Conservation (phyloP, 2,888 invertebrate genomes). For the Phaedon cochleariae region DNA sequence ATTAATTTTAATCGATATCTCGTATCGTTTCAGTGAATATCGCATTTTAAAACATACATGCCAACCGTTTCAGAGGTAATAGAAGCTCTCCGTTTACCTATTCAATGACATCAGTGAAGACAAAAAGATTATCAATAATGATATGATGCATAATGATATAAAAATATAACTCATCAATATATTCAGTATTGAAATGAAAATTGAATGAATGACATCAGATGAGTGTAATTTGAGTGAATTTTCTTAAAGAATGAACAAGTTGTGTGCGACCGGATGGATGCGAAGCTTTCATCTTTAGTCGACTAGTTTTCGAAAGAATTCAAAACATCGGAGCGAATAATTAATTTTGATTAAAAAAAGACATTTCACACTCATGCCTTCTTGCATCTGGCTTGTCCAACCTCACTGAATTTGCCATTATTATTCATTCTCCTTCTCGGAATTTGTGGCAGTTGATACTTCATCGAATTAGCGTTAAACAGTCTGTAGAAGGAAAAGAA, state of each 20-base stretch:
- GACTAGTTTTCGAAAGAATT: conserved; percentile 11
- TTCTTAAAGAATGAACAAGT: neutral
- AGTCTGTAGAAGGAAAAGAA: neutral
- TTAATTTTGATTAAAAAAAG: conserved; percentile 32
- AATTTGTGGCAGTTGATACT: conserved; percentile 17
- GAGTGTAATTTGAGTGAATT: neutral
- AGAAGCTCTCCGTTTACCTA: too few species aligned
- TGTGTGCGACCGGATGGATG: neutral
- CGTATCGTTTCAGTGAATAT: too few species aligned
- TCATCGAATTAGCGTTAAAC: neutral
- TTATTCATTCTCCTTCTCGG: conserved; percentile 23
- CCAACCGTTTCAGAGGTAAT: too few species aligned
- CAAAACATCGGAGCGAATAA: conserved; percentile 22
- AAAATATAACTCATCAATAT: too few species aligned
- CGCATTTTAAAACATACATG: too few species aligned
- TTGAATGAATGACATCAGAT: too few species aligned
- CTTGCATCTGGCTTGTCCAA: conserved; percentile 17
- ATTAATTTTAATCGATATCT: too few species aligned
- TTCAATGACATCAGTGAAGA: too few species aligned
- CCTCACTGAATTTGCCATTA: conserved; percentile 25
- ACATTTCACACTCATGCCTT: conserved; percentile 26
- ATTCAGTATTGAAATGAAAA: too few species aligned
- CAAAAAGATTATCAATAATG: too few species aligned
- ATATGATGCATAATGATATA: too few species aligned
- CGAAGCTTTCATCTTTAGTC: conserved; percentile 7